Conservation (phyloP, 2,113 vertebrate species). For the Trematomus loennbergii region DNA sequence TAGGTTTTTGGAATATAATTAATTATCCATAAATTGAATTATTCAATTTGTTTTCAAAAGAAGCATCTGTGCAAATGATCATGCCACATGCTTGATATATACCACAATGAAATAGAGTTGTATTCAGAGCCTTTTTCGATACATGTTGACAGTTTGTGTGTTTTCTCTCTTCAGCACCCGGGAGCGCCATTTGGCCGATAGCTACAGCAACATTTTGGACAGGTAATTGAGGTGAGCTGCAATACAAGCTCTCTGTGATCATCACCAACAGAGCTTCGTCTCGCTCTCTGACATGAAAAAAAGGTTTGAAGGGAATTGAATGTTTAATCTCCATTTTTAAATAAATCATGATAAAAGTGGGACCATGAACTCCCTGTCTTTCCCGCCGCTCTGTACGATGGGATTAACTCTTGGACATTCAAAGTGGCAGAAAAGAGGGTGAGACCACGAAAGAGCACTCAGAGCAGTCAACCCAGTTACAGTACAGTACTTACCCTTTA, state of each 20-base stretch:
- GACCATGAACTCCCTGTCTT: conserved; percentile 59
- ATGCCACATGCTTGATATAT: not conserved
- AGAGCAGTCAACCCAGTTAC: conserved; percentile 49
- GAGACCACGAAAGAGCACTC: conserved; percentile 61
- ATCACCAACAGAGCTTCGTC: conserved; percentile 25
- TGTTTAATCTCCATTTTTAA: conserved; percentile 71
- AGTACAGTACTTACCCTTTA: conserved; percentile 68
- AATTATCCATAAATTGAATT: not conserved
- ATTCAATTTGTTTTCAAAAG: not conserved
- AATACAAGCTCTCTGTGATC: conserved; percentile 42
- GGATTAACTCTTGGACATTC: conserved; percentile 54
- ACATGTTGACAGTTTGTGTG: not conserved
- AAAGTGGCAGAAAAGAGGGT: conserved; percentile 44
- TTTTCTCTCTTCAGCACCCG: not conserved
- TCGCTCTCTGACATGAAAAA: conserved; percentile 5
- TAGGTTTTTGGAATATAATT: not conserved
- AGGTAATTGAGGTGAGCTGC: conserved; percentile 53
- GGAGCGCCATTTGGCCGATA: not conserved
- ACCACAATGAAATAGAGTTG: not conserved
- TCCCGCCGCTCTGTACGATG: conserved; percentile 27
- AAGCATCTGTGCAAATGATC: not conserved
- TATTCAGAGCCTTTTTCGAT: not conserved
- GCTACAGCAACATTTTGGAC: conserved; percentile 24
- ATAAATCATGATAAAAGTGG: conserved; percentile 67
- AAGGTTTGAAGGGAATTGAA: conserved; percentile 58